These are phyloP conservation scores for Todus mexicanus DNA, from an alignment of 2,797 vertebrate genomes.

Conservation along the genomic window DNA sequence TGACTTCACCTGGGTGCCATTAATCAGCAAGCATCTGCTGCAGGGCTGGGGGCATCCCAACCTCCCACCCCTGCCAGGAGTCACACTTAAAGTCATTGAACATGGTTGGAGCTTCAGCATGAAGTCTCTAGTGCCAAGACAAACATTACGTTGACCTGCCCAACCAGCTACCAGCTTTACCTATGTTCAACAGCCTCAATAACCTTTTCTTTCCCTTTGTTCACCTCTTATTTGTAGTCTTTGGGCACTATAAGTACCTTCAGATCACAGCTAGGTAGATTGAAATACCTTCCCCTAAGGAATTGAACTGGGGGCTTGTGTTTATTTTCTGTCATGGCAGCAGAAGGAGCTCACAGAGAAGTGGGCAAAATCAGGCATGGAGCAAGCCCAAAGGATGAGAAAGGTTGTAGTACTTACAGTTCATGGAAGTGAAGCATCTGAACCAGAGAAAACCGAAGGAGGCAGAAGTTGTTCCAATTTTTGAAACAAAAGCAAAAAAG, in stretches of 20 bases:
- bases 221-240: background rate
- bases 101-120: background rate
- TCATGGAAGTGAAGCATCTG: background rate
- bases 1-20: constrained; percentile 15
- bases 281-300: background rate
- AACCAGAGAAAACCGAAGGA: background rate
- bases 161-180: background rate
- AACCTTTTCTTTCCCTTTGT: background rate
- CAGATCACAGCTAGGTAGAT: background rate
- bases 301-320: background rate
- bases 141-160: background rate
- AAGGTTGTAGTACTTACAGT: background rate
- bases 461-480: background rate
- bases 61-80: background rate
- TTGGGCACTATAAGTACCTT: background rate
- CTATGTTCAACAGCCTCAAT: background rate
- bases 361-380: background rate
- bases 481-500: background rate
- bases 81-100: background rate
- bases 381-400: background rate
- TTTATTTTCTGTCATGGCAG: background rate
- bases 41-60: background rate
- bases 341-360: background rate
- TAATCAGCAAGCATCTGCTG: constrained; percentile 33
- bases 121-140: background rate